Conservation (phyloP, 2,113 vertebrate species). For the Thymallus thymallus region DNA sequence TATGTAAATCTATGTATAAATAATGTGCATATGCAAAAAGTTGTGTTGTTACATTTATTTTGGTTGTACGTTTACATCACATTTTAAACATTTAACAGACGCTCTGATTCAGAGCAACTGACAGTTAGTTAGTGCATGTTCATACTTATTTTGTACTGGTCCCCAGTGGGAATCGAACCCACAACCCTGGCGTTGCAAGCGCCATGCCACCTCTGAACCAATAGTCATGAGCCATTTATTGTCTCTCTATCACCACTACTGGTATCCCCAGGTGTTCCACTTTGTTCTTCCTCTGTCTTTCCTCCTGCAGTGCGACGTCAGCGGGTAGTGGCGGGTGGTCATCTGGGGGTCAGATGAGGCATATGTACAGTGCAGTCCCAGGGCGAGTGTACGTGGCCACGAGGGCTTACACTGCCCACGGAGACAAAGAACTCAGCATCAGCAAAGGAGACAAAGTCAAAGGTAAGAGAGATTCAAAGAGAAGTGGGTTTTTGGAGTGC, state of each 20-base stretch:
- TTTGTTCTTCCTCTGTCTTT: neutral
- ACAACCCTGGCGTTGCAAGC: no score
- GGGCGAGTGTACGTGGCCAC: conserved; percentile 86
- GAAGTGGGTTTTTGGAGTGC: neutral
- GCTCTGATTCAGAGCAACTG: no score
- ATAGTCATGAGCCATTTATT: neutral
- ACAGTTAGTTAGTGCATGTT: no score
- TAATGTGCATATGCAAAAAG: no score
- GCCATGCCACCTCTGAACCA: no score
- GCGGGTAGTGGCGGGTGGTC: conserved; percentile 40
- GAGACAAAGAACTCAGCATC: conserved; percentile 83
- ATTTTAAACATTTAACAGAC: no score
- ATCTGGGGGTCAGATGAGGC: conserved; percentile 71
- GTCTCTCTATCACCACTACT: neutral
- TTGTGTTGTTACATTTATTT: no score
- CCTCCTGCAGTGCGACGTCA: conserved; percentile 45
- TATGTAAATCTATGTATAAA: no score
- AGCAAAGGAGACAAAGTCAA: conserved; percentile 93
- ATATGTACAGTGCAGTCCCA: conserved; percentile 88
- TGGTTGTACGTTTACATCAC: no score
- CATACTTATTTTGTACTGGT: no score
- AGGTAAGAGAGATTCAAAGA: conserved; percentile 68
- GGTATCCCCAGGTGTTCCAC: neutral
- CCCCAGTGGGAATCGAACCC: no score
- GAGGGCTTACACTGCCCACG: conserved; percentile 82